Evolutionary conservation across 2,113 vertebrate genomes (phyloP), one percentile per base, ranked within the genome.

Genomic region (Petromus typicus): DNA sequence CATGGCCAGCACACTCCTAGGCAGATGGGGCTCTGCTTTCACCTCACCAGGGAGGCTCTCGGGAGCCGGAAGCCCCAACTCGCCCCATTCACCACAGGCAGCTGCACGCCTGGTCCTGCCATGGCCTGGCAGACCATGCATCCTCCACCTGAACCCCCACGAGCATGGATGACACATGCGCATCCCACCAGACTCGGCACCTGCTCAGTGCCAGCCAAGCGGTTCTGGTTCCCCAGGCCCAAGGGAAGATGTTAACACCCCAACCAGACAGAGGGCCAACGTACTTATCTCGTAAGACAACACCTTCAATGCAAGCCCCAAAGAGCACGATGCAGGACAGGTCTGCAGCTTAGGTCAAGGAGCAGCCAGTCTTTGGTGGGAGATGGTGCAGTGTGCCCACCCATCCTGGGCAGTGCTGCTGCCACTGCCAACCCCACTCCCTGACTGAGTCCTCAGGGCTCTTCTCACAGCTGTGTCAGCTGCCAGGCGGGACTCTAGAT

Each of bases 251-350:
- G 3, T 18, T 4, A n/a, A 34, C 2, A 7, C 14, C n/a, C 84
- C 1, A 22, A 22, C 25, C 67, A 54, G 34, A 40, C 51, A 16
- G 7, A 48, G 32, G 51, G 54, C 27, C 57, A 63, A 87, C 92
- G 11, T 98, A 99, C 99, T 99, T 99, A 97, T 99, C 99, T 98
- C 99, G 98, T 79, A 99, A 97, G 93, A 99, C 97, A 90, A 99
- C 99, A n/a, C 99, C 99, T 96, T 99, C 99, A 25, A 99, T 99
- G 97, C 99, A 99, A 93, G 99, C 99, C 13, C 99, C 99, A 9
- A 99, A 99, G 0, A 99, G 97, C 73, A 99, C 97, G 18, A 99
- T 99, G 95, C 99, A 99, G 89, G 99, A 99, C 23, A 99, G 94
- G 95, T 99, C 99, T 99, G 64, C 0, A 71, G 75, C 45, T 2